Base-by-base conservation (phyloP, 2,888 invertebrate species). In the Iselma pallidipennis region DNA sequence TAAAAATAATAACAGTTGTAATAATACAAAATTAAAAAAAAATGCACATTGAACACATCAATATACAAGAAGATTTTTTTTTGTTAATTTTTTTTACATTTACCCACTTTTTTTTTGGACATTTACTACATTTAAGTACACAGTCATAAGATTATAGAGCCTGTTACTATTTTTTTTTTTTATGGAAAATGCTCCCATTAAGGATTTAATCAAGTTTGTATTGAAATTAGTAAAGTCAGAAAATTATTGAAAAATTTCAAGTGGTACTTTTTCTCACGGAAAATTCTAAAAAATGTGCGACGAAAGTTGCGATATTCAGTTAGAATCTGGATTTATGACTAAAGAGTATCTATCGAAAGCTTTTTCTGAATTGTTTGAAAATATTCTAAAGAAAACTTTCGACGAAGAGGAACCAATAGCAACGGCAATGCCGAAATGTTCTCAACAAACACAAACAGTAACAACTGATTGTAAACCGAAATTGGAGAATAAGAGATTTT, bases 381-480 rank as follows among this genome's bases (percentile, higher is more conserved):
- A 76, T 61, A 70, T 78, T 16, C 59, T 77, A 48, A 68, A 67
- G 59, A 69, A 71, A 57, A 74, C 76, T 3, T 78, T 76, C 69
- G 76, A 78, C 65, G 76, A 78, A 61, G 78, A 78, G 54, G 72
- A 74, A 57, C 77, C 76, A 1, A 52, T 75, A n/a, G 61, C 67
- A 10, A 65, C 65, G 21, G 72, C 74, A 2, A 68, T 67, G 5
- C 42, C 65, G 23, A 74, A 71, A 66, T 71, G 71, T 55, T 66
- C 69, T 28, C 64, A 65, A 23, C 66, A 71, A 29, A 74, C 72
- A 6, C 75, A 75, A 53, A 75, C 74, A 2, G 21, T 5, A 14
- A 45, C 37, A 16, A 10, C 16, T 14, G 61, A 61, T n/a, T 31
- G 52, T 49, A 26, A 16, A 2, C 49, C 14, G 1, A 12, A 48